Conservation (phyloP, 1,140 invertebrate genomes). For the Macrosteles quadrilineatus region DNA sequence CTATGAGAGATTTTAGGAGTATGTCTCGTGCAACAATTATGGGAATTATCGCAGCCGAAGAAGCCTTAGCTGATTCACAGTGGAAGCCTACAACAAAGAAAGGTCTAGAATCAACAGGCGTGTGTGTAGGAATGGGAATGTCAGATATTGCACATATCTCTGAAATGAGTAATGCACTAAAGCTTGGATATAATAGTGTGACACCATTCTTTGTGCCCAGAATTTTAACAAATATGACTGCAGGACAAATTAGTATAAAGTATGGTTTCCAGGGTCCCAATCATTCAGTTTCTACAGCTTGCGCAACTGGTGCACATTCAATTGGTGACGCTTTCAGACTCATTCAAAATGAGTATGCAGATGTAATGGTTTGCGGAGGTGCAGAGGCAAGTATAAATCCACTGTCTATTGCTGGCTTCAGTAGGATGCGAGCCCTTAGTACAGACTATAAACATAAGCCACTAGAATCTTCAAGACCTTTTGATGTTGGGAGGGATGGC, state of each 20-base stretch:
- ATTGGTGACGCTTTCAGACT: constrained; percentile 86
- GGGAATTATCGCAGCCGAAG: constrained; percentile 82
- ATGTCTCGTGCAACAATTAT: constrained; percentile 82
- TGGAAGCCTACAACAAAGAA: constrained; percentile 60
- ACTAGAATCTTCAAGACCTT: constrained; percentile 82
- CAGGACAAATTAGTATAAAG: constrained; percentile 90
- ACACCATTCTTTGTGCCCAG: constrained; percentile 95
- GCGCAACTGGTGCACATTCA: constrained; percentile 85
- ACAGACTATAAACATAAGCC: constrained; percentile 85
- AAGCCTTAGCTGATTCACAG: constrained; percentile 73
- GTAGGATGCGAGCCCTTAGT: constrained; percentile 75
- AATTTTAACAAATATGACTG: constrained; percentile 93
- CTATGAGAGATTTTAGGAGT: constrained; percentile 73
- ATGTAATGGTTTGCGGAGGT: constrained; percentile 95
- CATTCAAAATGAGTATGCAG: constrained; percentile 77
- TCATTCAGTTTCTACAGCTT: constrained; percentile 95
- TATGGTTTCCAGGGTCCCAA: constrained; percentile 92
- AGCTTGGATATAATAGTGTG: constrained; percentile 81
- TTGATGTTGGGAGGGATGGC: constrained; percentile 91
- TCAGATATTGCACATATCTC: constrained; percentile 89
- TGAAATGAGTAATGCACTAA: constrained; percentile 71
- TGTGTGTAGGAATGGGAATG: constrained; percentile 96
- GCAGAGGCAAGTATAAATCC: constrained; percentile 90
- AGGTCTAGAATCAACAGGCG: constrained; percentile 72
- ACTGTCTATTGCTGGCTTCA: constrained; percentile 86